Evolutionary conservation across 2,113 vertebrate species (phyloP).

Genomic region (Promerops cafer): DNA sequence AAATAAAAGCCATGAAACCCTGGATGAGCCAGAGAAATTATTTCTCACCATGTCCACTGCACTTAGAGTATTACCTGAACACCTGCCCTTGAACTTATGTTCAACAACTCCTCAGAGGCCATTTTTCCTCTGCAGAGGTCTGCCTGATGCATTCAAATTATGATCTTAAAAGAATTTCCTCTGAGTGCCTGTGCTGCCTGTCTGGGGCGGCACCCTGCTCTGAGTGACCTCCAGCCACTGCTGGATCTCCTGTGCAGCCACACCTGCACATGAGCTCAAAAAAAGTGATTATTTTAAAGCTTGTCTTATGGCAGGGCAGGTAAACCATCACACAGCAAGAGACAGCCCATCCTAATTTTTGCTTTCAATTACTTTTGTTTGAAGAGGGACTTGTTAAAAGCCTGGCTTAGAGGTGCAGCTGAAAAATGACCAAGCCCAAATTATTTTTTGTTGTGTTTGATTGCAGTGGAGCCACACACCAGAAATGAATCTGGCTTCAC

Average conservation of each 20-base stretch:
- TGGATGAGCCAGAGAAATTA: neutral
- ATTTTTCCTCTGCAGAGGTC: neutral
- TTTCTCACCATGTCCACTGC: neutral
- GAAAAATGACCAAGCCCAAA: neutral
- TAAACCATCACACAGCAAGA: neutral
- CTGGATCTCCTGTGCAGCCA: neutral
- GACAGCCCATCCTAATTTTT: neutral
- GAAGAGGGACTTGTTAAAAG: neutral
- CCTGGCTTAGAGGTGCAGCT: neutral
- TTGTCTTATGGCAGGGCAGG: neutral
- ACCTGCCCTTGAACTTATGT: neutral
- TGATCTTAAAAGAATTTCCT: neutral
- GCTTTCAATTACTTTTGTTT: neutral
- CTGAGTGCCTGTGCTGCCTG: neutral
- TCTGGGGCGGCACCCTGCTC: neutral
- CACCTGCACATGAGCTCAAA: rapidly evolving
- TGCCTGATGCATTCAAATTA: neutral
- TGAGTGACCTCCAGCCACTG: neutral
- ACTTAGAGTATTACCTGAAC: neutral
- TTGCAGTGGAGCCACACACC: neutral
- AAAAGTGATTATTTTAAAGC: neutral
- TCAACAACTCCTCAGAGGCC: neutral
- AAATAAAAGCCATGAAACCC: neutral
- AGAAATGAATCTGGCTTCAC: neutral
- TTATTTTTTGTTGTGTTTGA: neutral